Evolutionary conservation across 2,113 vertebrate species (phyloP).

Genomic region (Oceanodroma tethys): DNA sequence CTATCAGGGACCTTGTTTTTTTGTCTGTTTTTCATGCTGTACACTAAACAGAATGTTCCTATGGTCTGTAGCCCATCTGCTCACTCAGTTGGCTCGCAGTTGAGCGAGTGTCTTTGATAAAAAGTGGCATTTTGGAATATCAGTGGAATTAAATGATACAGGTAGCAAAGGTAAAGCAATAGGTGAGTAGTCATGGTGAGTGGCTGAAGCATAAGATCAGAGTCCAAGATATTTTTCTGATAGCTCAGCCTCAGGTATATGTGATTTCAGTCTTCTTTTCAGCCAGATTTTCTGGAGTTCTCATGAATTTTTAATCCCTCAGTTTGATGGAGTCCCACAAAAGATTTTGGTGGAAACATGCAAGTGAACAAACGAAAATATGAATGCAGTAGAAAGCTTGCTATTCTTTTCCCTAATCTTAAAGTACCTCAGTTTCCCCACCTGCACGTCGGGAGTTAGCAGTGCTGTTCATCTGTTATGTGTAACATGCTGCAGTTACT

Average conservation of each 20-base stretch:
- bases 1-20: neutral
- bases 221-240: neutral
- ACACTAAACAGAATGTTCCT: neutral
- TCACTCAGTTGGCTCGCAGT: neutral
- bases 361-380: neutral
- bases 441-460: rapidly evolving
- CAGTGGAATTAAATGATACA: neutral
- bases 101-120: neutral
- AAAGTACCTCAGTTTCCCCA: neutral
- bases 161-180: neutral
- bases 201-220: neutral
- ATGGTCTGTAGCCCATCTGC: neutral
- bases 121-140: neutral
- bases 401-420: neutral
- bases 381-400: neutral
- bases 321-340: neutral
- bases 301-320: neutral
- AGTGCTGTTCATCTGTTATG: neutral
- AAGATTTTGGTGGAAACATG: neutral
- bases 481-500: neutral
- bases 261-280: neutral
- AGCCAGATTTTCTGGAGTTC: neutral
- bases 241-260: neutral
- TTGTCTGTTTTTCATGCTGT: neutral
- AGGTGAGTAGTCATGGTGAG: neutral